phyloP scores from a whole-genome alignment of 2,113 vertebrate genomes.

The Lamprologus callipterus region DNA sequence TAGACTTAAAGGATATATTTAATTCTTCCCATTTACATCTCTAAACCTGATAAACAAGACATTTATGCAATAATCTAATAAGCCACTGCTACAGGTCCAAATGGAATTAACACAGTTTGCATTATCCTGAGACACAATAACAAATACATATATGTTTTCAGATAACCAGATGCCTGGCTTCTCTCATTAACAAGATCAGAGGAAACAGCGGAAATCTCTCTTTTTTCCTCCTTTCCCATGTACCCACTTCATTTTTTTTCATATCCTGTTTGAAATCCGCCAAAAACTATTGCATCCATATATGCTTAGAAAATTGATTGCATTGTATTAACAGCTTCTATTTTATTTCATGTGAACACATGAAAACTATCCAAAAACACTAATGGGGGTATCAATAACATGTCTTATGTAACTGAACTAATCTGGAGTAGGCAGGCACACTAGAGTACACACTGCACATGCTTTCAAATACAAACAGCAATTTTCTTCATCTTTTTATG shows the following conservation, averaged over 20 bases:
- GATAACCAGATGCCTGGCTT: background rate
- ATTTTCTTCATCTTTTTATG: constrained; percentile 8
- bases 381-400: background rate
- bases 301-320: background rate
- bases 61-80: constrained; percentile 61
- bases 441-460: background rate
- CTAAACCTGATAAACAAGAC: constrained; percentile 65
- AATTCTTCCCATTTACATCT: constrained; percentile 53
- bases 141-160: background rate
- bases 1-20: constrained; percentile 27
- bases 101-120: constrained; percentile 41
- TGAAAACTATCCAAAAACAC: background rate
- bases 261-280: background rate
- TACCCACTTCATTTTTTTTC: background rate
- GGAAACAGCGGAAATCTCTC: background rate
- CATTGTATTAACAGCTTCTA: background rate
- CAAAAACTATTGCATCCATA: background rate
- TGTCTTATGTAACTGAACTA: background rate
- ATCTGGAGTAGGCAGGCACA: background rate
- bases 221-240: background rate
- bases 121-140: constrained; percentile 3
- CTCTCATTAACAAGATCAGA: constrained; percentile 13
- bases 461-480: background rate
- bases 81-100: constrained; percentile 30
- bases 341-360: background rate